A percentile compares a stretch with the other conserved stretches of the same genome.
These are phyloP conservation scores for Axinella damicornis DNA, from an alignment of 37 sponge, comb jelly and placozoan genomes.

Conservation along the genomic window DNA sequence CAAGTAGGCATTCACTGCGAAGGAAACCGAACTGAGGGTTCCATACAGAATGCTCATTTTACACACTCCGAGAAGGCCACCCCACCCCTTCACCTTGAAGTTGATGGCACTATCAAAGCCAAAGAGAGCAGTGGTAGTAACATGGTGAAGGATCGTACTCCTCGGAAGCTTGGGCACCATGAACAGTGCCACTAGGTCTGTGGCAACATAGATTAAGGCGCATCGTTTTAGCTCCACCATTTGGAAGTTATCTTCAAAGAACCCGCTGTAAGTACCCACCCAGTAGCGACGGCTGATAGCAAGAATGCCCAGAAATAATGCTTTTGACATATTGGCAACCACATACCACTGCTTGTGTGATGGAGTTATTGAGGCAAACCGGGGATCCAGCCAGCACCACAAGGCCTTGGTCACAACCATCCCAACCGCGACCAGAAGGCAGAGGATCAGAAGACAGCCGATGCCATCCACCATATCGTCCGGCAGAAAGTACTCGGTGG, in stretches of 20 bases:
- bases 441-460: conserved; percentile 30
- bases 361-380: conserved; percentile 69
- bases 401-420: conserved; percentile 16
- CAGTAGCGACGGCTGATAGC: conserved; percentile 55
- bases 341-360: conserved; percentile 91
- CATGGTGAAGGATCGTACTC: conserved; percentile 79
- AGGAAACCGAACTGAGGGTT: conserved; percentile 67
- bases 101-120: conserved; percentile 51
- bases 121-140: conserved; percentile 46
- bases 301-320: conserved; percentile 59
- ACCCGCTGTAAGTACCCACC: conserved; percentile 22
- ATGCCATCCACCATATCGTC: conserved; percentile 64
- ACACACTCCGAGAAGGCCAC: conserved; percentile 64
- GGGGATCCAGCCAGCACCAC: conserved; percentile 47
- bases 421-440: conserved; percentile 23
- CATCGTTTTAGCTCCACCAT: conserved; percentile 58
- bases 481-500: conserved; percentile 34
- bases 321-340: conserved; percentile 80
- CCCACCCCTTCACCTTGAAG: conserved; percentile 49
- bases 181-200: conserved; percentile 81
- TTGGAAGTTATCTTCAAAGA: conserved; percentile 43
- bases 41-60: conserved; percentile 85
- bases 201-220: conserved; percentile 65
- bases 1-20: conserved; percentile 79
- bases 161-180: conserved; percentile 87